Conservation (phyloP, 2,888 invertebrate genomes). For the Sesamia inferens region DNA sequence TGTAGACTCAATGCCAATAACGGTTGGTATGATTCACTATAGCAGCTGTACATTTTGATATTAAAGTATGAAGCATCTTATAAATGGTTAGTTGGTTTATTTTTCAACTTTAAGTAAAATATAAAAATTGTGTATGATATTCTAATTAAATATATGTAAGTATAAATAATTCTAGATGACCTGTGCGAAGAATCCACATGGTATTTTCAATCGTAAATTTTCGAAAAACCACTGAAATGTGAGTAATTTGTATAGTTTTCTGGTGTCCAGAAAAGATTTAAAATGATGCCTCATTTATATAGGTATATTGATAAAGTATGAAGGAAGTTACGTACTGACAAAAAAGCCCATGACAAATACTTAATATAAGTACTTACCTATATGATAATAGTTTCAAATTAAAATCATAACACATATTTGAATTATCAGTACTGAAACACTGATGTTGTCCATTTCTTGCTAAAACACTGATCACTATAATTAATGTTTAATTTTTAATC, state of each 20-base stretch:
- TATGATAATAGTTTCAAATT: not conserved
- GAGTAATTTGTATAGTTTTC: too few relatives aligned
- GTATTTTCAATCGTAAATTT: too few relatives aligned
- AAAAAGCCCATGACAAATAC: too few relatives aligned
- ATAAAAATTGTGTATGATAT: not conserved
- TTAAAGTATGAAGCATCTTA: slow-evolving; percentile 47
- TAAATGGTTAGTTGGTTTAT: slow-evolving; percentile 11
- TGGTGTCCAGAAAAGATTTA: too few relatives aligned
- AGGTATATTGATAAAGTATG: too few relatives aligned
- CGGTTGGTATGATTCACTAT: slow-evolving; percentile 84
- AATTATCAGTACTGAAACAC: not conserved
- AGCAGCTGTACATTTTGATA: slow-evolving; percentile 66
- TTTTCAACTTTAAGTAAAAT: slow-evolving; percentile 13
- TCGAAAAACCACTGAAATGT: too few relatives aligned
- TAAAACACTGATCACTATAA: slow-evolving; percentile 1
- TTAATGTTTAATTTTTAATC: slow-evolving; percentile 16
- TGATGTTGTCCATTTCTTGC: not conserved
- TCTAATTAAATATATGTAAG: too few relatives aligned
- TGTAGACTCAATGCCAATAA: slow-evolving; percentile 88
- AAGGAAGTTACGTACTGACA: too few relatives aligned
- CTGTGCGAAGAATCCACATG: too few relatives aligned
- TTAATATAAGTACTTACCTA: too few relatives aligned
- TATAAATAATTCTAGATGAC: too few relatives aligned
- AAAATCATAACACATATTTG: not conserved
- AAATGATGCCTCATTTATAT: too few relatives aligned